phyloP scores from a whole-genome alignment of 2,888 invertebrate species.

The Alsophila aescularia region DNA sequence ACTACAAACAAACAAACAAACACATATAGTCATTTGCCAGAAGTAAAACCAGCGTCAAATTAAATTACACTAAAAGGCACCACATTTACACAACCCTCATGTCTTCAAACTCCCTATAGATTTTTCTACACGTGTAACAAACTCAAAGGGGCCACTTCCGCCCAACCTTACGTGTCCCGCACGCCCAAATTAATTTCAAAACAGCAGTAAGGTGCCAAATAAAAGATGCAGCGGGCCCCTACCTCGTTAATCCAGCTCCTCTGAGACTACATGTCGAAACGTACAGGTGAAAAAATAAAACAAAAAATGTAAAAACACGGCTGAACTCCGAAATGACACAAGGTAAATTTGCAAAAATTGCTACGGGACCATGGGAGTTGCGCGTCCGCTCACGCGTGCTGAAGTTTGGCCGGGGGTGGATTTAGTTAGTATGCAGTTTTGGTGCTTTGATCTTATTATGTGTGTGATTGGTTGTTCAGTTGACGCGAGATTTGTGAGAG shows the following conservation, averaged over 20 bases:
- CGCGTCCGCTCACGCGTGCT: conserved; percentile 17
- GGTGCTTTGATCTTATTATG: neutral
- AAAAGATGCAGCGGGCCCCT: conserved; percentile 48
- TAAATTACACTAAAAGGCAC: conserved; percentile 2
- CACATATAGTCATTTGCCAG: neutral
- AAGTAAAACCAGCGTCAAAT: neutral
- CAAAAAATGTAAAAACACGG: conserved; percentile 39
- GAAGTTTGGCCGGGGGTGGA: conserved; percentile 22
- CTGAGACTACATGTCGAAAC: conserved; percentile 39
- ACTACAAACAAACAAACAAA: too few species aligned
- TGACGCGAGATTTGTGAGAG: too few species aligned
- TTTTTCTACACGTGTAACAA: conserved; percentile 9
- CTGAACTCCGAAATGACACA: conserved; percentile 55
- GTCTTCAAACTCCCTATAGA: conserved; percentile 1
- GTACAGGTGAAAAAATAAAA: conserved; percentile 41
- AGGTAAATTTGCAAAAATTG: conserved; percentile 70
- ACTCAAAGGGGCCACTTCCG: conserved; percentile 9
- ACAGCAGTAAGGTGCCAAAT: conserved; percentile 40
- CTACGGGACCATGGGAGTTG: conserved; percentile 55
- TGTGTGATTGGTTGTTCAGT: neutral
- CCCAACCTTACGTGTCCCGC: conserved; percentile 18
- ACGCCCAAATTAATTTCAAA: conserved; percentile 34
- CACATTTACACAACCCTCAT: neutral
- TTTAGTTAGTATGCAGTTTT: conserved; percentile 25
- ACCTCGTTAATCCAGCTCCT: conserved; percentile 50